Evolutionary conservation across 2,888 invertebrate genomes (phyloP).

Genomic region (Sipha maydis): DNA sequence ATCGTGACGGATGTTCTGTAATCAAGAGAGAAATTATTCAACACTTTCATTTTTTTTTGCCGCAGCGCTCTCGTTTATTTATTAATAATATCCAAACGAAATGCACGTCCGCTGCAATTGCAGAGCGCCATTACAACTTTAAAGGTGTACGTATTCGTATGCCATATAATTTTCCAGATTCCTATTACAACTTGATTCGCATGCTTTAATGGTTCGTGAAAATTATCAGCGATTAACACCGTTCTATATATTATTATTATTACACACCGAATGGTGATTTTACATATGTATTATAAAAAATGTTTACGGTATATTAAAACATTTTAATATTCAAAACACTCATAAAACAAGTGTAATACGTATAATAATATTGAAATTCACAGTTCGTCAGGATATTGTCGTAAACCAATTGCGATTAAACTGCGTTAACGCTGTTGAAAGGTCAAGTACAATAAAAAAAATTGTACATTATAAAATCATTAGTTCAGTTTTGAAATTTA

Average conservation of each 20-base stretch:
- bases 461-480: neutral
- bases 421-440: neutral
- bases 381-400: neutral
- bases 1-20: conserved; percentile 38
- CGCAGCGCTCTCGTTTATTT: conserved; percentile 35
- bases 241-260: neutral
- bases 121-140: neutral
- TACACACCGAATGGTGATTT: neutral
- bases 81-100: conserved; percentile 5
- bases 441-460: neutral
- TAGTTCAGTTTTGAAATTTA: neutral
- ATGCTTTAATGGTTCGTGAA: conserved; percentile 31
- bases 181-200: conserved; percentile 10
- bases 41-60: conserved; percentile 38
- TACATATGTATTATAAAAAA: neutral
- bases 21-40: conserved; percentile 35
- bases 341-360: neutral
- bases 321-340: conserved; percentile 20
- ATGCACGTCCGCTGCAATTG: neutral
- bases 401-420: neutral
- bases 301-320: neutral
- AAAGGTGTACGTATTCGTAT: neutral
- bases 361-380: neutral
- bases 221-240: neutral
- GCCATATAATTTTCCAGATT: neutral